phyloP scores from a whole-genome alignment of 2,797 vertebrate genomes.

The Anisognathus igniventris region DNA sequence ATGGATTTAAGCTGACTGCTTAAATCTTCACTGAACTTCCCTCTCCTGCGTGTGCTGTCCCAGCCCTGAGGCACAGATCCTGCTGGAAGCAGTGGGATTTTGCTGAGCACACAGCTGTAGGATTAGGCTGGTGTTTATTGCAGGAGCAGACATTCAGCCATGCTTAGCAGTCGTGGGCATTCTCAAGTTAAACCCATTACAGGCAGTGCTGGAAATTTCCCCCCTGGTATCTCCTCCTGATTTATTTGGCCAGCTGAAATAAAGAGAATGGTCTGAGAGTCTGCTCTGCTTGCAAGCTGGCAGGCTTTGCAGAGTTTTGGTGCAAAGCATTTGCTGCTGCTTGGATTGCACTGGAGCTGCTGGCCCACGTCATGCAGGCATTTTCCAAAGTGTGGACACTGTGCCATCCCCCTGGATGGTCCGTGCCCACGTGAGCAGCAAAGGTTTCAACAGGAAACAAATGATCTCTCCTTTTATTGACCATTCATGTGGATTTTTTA shows the following conservation, averaged over 20 bases:
- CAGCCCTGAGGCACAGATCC: not conserved
- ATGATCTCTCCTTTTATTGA: not conserved
- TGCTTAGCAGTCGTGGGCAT: not conserved
- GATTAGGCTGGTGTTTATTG: not conserved
- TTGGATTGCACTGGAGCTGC: not conserved
- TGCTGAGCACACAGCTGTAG: not conserved
- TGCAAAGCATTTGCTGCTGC: not conserved
- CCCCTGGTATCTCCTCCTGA: not conserved
- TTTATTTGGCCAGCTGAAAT: conserved; percentile 47
- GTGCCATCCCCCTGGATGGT: not conserved
- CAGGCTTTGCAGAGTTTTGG: not conserved
- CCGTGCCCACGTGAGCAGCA: fast-evolving
- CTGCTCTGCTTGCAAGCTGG: conserved; percentile 20
- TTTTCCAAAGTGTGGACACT: not conserved
- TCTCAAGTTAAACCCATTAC: not conserved
- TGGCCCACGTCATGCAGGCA: not conserved
- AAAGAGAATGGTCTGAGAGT: not conserved
- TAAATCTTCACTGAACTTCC: not conserved
- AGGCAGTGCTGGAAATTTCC: not conserved
- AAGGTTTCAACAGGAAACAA: not conserved
- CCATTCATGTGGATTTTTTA: not conserved
- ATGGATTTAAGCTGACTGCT: fast-evolving
- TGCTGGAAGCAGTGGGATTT: not conserved
- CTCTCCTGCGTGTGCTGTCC: not conserved
- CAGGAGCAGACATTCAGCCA: not conserved